A percentile compares a stretch with the other conserved stretches of the same genome.
phyloP scores from a whole-genome alignment of 2,888 invertebrate species.

The Thyatira batis region DNA sequence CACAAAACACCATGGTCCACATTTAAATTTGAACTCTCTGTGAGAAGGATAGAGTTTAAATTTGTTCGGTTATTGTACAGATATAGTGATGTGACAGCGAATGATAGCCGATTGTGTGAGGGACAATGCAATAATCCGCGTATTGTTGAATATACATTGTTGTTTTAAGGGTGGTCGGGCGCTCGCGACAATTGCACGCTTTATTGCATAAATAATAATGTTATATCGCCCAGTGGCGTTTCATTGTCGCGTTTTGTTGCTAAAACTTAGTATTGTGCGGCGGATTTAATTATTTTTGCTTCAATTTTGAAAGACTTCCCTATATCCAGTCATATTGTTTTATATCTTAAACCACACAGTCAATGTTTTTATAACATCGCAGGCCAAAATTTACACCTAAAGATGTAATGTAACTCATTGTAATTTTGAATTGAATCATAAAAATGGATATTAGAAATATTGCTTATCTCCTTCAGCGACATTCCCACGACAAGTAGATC shows the following conservation, averaged over 20 bases:
- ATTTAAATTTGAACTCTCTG: constrained; percentile 31
- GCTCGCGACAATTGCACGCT: constrained; percentile 77
- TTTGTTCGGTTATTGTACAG: constrained; percentile 10
- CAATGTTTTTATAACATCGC: no score
- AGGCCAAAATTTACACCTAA: no score
- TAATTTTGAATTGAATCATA: no score
- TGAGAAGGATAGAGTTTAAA: constrained; percentile 8
- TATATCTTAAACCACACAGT: no score
- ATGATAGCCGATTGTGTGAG: constrained; percentile 72
- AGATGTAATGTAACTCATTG: no score
- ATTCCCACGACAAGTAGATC: no score
- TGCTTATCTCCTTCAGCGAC: no score
- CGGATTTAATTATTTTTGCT: constrained; percentile 28
- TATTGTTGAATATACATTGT: constrained; percentile 81
- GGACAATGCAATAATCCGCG: constrained; percentile 83
- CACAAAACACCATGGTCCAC: constrained; percentile 35
- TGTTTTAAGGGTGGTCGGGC: constrained; percentile 80
- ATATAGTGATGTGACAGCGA: constrained; percentile 59
- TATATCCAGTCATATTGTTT: constrained; percentile 21
- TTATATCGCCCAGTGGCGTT: constrained; percentile 72
- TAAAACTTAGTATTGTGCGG: constrained; percentile 41
- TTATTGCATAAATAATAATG: constrained; percentile 82
- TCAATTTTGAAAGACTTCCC: constrained; percentile 24
- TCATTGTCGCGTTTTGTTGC: constrained; percentile 67
- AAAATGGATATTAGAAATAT: no score